These are phyloP conservation scores for Vollenhovia emeryi DNA, from an alignment of 1,140 invertebrate genomes.

Conservation along the genomic window DNA sequence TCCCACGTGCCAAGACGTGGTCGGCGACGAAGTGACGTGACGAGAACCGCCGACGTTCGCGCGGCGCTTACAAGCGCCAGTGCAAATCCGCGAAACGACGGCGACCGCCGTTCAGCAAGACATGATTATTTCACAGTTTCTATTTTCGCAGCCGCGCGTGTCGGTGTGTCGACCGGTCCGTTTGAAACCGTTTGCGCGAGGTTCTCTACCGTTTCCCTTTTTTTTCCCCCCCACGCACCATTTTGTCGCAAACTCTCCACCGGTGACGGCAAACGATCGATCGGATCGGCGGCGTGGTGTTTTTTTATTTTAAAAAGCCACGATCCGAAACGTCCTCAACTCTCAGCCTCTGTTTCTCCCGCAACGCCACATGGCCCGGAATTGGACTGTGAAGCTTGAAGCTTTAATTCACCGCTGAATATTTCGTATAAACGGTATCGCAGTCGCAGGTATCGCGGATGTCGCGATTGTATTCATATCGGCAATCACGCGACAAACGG, in stretches of 20 bases:
- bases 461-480: not conserved
- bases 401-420: not conserved
- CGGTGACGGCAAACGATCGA: not conserved
- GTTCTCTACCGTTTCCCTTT: not conserved
- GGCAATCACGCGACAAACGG: not conserved
- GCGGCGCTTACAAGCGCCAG: constrained; percentile 18
- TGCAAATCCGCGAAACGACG: constrained; percentile 4
- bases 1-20: constrained; percentile 1
- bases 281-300: not conserved
- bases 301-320: constrained; percentile 29
- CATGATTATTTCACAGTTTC: constrained; percentile 35
- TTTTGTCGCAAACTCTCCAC: constrained; percentile 11
- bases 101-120: not conserved
- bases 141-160: constrained; percentile 13
- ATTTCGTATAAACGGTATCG: constrained; percentile 6
- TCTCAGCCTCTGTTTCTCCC: not conserved
- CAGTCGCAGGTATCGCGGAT: not conserved
- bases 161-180: not conserved
- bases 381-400: not conserved
- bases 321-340: not conserved
- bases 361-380: not conserved
- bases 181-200: not conserved
- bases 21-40: constrained; percentile 5
- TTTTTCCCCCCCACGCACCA: not conserved
- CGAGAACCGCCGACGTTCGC: not conserved